These are phyloP conservation scores for Agapostemon virescens DNA, from an alignment of 2,888 invertebrate genomes.

Conservation along the genomic window DNA sequence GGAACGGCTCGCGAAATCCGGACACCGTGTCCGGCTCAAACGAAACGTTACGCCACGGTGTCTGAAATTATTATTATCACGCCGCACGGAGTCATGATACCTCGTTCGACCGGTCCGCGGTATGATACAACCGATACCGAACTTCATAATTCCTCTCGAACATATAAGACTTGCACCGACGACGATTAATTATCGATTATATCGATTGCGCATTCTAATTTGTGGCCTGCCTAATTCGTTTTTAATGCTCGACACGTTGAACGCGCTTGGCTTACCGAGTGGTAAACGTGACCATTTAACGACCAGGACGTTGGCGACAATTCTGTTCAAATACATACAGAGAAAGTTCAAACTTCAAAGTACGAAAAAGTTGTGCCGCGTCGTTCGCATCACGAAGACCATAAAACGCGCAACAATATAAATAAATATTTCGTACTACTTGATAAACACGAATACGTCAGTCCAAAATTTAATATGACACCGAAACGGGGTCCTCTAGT, in stretches of 20 bases:
- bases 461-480: too few species aligned
- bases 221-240: background rate
- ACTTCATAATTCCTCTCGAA: background rate
- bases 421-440: too few species aligned
- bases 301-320: too few species aligned
- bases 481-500: too few species aligned
- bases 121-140: background rate
- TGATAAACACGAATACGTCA: too few species aligned
- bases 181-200: background rate
- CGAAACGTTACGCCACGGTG: background rate
- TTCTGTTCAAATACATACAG: too few species aligned
- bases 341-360: too few species aligned
- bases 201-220: background rate
- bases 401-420: too few species aligned
- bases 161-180: background rate
- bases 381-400: too few species aligned
- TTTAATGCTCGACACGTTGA: background rate
- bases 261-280: too few species aligned
- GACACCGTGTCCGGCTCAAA: background rate
- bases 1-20: conserved; percentile 4
- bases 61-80: background rate
- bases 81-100: background rate
- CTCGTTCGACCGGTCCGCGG: background rate
- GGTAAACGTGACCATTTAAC: too few species aligned
- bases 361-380: too few species aligned